Base-by-base conservation (phyloP, 2,888 invertebrate species). In the Dilophus febrilis region DNA sequence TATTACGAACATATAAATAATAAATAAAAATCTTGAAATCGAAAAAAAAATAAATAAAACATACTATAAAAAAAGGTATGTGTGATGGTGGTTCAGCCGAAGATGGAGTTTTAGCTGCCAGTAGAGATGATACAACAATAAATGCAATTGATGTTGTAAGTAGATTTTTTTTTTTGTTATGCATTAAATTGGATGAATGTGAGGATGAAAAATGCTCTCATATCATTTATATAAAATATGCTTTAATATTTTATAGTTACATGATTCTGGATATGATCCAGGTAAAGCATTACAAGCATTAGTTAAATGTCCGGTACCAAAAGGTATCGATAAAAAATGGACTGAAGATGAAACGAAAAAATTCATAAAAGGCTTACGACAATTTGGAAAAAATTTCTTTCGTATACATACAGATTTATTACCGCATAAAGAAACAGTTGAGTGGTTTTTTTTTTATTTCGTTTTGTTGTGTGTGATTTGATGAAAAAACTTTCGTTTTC, bases 371-470 rank as follows among this genome's bases (percentile, higher is more conserved):
- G 98, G 98, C 50, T 74, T 99, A 51, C 74, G 95, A 48, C 92
- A 92, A 61, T 92, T 92, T 67, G 98, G 98, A 51, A 99, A 98
- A 68, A 97, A 98, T 67, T 98, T 98, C 68, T 92, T 92, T 66
- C 81, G 91, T 56, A 98, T 98, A 54, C 75, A 84, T 52, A 94
- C 94, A 64, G 97, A 98, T 65, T 70, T 95, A 50, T 68, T 98
- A 50, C 91, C 95, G 41, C 90, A 94, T 61, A 91, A 94, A 70
- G 92, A 95, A 58, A 94, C 95, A 54, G 82, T 80, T 64, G 22
- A 6, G 22, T 22, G 4, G 37, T 22, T 28, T 7, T 8, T 16
- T 35, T 38, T 26, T 11, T 29, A 19, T 19, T 19, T 34, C 36
- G 16, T 26, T 17, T 32, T 12, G 26, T 13, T 37, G 16, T n/a